A percentile compares a stretch with the other conserved stretches of the same genome.
Evolutionary conservation across 2,888 invertebrate genomes (phyloP).

Genomic region (Agrotis puta): DNA sequence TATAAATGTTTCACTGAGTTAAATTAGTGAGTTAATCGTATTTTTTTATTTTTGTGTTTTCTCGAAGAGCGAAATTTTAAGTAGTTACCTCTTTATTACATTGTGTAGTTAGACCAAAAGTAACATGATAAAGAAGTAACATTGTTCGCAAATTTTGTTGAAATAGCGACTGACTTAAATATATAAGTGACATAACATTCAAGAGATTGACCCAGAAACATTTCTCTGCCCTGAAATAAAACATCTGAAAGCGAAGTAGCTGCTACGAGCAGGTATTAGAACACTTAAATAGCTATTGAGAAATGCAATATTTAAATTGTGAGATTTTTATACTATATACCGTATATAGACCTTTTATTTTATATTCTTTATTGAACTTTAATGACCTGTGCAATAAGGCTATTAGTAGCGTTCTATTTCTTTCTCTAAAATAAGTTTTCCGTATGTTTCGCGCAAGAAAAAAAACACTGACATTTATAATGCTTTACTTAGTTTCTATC

Average conservation of each 20-base stretch:
- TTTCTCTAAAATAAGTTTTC: neutral
- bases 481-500: neutral
- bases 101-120: neutral
- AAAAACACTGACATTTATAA: neutral
- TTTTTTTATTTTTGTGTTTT: too few species aligned
- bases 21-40: too few species aligned
- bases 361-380: constrained; percentile 6
- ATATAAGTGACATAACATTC: constrained; percentile 6
- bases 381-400: neutral
- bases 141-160: constrained; percentile 4
- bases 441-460: neutral
- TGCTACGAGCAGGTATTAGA: constrained; percentile 7
- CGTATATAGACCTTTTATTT: constrained; percentile 9
- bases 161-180: constrained; percentile 7
- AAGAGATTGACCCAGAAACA: constrained; percentile 49
- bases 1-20: too few species aligned
- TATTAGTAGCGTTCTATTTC: neutral
- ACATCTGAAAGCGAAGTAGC: constrained; percentile 14
- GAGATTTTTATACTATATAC: constrained; percentile 20
- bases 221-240: constrained; percentile 33
- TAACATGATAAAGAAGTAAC: neutral
- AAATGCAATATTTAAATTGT: constrained; percentile 28
- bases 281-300: constrained; percentile 11
- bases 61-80: too few species aligned
- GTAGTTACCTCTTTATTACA: too few species aligned